Conservation (phyloP, 2,797 vertebrate species). For the Clarias platycephalus region DNA sequence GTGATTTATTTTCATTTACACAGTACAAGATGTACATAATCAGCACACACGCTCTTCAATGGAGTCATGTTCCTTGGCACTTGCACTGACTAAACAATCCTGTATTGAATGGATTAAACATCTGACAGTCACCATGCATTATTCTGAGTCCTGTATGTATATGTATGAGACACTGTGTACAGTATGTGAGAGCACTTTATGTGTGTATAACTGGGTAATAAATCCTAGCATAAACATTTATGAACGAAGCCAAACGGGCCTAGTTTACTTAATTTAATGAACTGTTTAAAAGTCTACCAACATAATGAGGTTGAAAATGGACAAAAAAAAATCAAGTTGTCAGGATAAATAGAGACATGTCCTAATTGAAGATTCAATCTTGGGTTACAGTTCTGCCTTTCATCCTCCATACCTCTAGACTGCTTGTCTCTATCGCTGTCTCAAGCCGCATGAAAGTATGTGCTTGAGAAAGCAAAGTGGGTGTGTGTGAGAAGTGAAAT, state of each 20-base stretch:
- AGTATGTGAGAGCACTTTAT: not conserved
- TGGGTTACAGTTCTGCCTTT: slow-evolving; percentile 18
- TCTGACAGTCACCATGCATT: slow-evolving; percentile 63
- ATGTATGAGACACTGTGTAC: not conserved
- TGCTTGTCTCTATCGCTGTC: slow-evolving; percentile 11
- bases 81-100: slow-evolving; percentile 75
- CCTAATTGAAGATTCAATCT: not conserved
- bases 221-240: slow-evolving; percentile 8
- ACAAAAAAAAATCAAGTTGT: not conserved
- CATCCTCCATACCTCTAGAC: slow-evolving; percentile 3
- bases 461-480: slow-evolving; percentile 7
- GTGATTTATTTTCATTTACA: slow-evolving; percentile 42
- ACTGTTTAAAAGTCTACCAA: not conserved
- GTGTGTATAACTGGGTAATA: not conserved
- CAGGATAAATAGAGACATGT: not conserved
- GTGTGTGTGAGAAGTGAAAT: slow-evolving; percentile 28
- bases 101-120: slow-evolving; percentile 77
- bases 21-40: slow-evolving; percentile 69
- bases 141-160: slow-evolving; percentile 49
- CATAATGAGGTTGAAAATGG: not conserved
- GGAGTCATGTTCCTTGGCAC: slow-evolving; percentile 68
- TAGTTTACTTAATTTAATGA: not conserved
- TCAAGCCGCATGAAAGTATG: slow-evolving; percentile 27
- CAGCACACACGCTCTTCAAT: slow-evolving; percentile 60
- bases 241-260: not conserved